Evolutionary conservation across 2,888 invertebrate genomes (phyloP), one percentile per base, ranked within the genome.

Genomic region (Melanophora roralis): DNA sequence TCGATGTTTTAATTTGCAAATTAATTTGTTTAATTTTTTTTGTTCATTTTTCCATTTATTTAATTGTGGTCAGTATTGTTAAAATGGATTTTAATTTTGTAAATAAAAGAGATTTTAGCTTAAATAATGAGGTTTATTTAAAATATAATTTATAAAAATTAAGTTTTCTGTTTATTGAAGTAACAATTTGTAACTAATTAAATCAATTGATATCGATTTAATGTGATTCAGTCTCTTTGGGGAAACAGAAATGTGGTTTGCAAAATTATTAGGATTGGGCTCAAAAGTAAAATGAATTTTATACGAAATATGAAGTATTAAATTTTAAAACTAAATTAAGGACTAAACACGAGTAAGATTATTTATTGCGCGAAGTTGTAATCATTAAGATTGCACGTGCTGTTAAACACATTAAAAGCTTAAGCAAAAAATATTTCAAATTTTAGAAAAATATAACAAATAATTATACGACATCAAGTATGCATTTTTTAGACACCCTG

Each of bases 111-210:
- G 9, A 32, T 55, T 55, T 23, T 32, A 12, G 47, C 23, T 73
- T 55, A 45, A 73, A 49, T n/a, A n/a, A n/a, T 68, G 65, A 40
- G 67, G 73, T 21, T 64, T 43, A 38, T 67, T 57, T 64, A 3
- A 9, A 11, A 59, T 36, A 40, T 43, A 19, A 45, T 53, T 32
- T 51, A 60, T 53, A 23, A 49, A 40, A 34, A 67, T 74, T 60
- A 36, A 60, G 67, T 59, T 51, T 43, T n/a, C n/a, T n/a, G n/a
- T n/a, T n/a, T 43, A 16, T 36, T 32, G 3, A n/a, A n/a, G 3
- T n/a, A 36, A 19, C 40, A 64, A 60, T 40, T 14, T 43, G 43
- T 2, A 21, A 21, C 19, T 21, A 34, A 43, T 32, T 19, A 21
- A 27, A 57, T 69, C 36, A 67, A 34, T 34, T 21, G 4, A 57